Evolutionary conservation across 2,888 invertebrate genomes (phyloP), one percentile per base, ranked within the genome.

Genomic region (Stenotaenia linearis): DNA sequence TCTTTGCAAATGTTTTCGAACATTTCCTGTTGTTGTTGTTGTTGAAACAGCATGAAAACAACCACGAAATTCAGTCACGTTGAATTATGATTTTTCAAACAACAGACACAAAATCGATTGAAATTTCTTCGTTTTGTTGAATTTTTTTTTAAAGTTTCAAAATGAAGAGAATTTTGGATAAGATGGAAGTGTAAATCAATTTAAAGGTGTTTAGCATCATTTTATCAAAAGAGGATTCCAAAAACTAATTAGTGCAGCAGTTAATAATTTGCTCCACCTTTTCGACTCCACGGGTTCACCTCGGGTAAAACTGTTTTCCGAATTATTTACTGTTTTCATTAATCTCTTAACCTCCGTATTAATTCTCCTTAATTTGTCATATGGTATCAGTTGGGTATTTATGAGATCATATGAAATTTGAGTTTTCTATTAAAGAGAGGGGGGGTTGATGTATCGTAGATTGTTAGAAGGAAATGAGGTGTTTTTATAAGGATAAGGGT

Each of bases 321-420:
- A 69, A 25, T 69, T 69, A 69, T 69, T 69, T 69, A 69, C 69
- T 25, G 28, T 69, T 69, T 69, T 69, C 69, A 69, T 69, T 69
- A 69, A 69, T 69, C 69, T 69, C n/a, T 69, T 69, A 69, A 69
- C 69, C 69, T 28, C 12, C 15, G 15, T 69, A 69, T 28, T 69
- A 69, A 69, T 23, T 69, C 28, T 10, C 69, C 25, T 4, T 69
- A 69, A 69, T 69, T 69, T 69, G 69, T 69, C 69, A 25, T 28
- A 0, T 12, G 9, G 25, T 69, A 10, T 69, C 50, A 15, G 7
- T 18, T 18, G 18, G 3, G 18, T 50, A 18, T 50, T 21, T 21
- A n/a, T 50, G 9, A 56, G 5, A 18, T 5, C 56, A 18, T 56
- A 10, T 40, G n/a, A 15, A 40, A 40, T 40, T 40, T 10, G 12